Evolutionary conservation across 2,888 invertebrate species (phyloP).

Genomic region (Scaptomyza cyrtandrae): DNA sequence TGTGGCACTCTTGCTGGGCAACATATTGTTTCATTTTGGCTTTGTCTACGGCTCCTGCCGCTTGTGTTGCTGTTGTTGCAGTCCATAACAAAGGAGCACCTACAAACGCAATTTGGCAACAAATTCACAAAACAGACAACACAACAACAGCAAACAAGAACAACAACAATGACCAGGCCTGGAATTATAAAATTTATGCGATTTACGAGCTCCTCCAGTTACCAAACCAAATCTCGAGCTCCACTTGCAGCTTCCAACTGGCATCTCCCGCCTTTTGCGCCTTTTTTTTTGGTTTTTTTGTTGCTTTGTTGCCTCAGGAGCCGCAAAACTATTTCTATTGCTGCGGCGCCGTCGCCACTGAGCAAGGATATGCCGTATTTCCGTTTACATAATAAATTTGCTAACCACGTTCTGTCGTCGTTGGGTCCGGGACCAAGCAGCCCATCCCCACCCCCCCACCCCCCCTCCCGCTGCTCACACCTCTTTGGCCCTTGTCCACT

Average conservation of each 20-base stretch:
- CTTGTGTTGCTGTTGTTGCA: conserved; percentile 1
- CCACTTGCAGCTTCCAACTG: conserved; percentile 9
- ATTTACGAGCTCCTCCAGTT: conserved; percentile 69
- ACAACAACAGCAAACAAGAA: conserved; percentile 29
- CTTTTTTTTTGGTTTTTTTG: conserved; percentile 28
- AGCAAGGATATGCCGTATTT: conserved; percentile 80
- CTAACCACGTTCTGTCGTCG: conserved; percentile 80
- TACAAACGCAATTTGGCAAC: conserved; percentile 82
- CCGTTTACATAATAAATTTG: conserved; percentile 80
- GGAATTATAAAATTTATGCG: conserved; percentile 81
- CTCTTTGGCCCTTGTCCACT: neutral
- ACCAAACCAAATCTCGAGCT: conserved; percentile 12
- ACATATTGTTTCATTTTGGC: conserved; percentile 72
- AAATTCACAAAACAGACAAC: conserved; percentile 68
- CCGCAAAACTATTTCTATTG: conserved; percentile 79
- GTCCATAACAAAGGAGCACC: conserved; percentile 59
- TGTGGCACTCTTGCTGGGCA: conserved; percentile 26
- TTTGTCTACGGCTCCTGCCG: conserved; percentile 5
- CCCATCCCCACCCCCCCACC: no score
- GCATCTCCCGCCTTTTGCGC: conserved; percentile 27
- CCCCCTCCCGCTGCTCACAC: neutral
- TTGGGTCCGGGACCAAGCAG: conserved; percentile 1
- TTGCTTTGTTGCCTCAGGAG: conserved; percentile 33
- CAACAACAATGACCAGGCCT: conserved; percentile 57
- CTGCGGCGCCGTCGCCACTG: conserved; percentile 77